These are phyloP conservation scores for Polypedilum pembai DNA, from an alignment of 1,140 invertebrate species.

Conservation along the genomic window DNA sequence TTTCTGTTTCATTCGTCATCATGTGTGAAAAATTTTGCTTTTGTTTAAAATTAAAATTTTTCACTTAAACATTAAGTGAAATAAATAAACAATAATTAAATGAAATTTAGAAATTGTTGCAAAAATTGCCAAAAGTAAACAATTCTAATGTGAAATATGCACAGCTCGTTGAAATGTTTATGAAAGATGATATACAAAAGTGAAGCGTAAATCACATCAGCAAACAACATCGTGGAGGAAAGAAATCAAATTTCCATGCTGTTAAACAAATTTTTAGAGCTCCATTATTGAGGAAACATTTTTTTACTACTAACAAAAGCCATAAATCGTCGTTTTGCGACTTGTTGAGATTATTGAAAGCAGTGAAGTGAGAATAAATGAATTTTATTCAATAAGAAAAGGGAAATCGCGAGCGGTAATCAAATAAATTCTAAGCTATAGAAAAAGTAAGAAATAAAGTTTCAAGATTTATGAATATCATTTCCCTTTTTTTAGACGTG, in stretches of 20 bases:
- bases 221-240: neutral
- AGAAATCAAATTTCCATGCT: neutral
- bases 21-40: too few relatives aligned
- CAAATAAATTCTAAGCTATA: neutral
- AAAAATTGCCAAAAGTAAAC: too few relatives aligned
- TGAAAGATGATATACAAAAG: too few relatives aligned
- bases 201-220: too few relatives aligned
- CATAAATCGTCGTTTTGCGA: neutral
- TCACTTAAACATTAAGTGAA: too few relatives aligned
- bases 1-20: too few relatives aligned
- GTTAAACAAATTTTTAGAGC: neutral
- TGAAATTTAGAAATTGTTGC: too few relatives aligned
- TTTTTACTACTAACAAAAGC: neutral
- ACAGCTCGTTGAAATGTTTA: too few relatives aligned
- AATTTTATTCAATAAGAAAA: neutral
- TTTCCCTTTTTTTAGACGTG: neutral
- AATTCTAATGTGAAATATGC: too few relatives aligned
- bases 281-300: neutral
- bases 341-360: neutral
- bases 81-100: too few relatives aligned
- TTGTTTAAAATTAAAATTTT: too few relatives aligned
- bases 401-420: conserved; percentile 9
- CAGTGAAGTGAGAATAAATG: neutral
- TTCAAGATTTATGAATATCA: neutral
- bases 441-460: neutral